phyloP scores from a whole-genome alignment of 1,140 invertebrate genomes.

The Heterodera schachtii region DNA sequence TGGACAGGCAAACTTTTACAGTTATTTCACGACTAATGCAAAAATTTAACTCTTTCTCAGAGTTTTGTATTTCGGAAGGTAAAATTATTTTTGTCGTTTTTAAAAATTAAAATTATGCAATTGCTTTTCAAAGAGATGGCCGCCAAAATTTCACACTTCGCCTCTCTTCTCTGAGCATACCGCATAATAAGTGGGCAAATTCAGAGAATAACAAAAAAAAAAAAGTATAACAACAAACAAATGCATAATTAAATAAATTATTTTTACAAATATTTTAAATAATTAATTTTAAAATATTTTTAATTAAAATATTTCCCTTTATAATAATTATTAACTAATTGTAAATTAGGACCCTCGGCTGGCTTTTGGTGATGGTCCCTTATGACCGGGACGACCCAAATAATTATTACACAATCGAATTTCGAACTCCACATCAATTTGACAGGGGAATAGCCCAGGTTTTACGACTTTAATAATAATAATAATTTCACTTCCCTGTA shows the following conservation, averaged over 20 bases:
- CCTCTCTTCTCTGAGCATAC: constrained; percentile 57
- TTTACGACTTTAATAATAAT: neutral
- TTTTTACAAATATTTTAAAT: neutral
- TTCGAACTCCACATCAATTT: constrained; percentile 52
- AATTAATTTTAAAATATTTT: too few species aligned
- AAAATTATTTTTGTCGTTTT: neutral
- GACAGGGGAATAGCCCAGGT: constrained; percentile 55
- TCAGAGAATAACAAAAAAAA: neutral
- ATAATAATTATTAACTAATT: too few species aligned
- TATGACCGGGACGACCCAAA: constrained; percentile 56
- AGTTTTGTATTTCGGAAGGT: constrained; percentile 58
- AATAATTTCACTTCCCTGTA: neutral
- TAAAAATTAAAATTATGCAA: neutral
- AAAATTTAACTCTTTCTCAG: constrained; percentile 16
- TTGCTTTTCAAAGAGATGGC: constrained; percentile 44
- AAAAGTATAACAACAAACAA: neutral
- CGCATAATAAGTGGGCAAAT: constrained; percentile 44
- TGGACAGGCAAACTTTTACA: constrained; percentile 38
- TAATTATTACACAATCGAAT: constrained; percentile 60
- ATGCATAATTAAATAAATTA: neutral
- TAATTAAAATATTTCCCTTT: too few species aligned
- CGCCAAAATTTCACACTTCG: constrained; percentile 61
- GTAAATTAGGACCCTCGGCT: constrained; percentile 45
- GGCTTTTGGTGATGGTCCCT: constrained; percentile 61
- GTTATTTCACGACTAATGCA: neutral